Percentiles rank a stretch among this genome's conserved stretches.
phyloP scores from a whole-genome alignment of 2,113 vertebrate genomes.

The Rhabdornis inornatus region DNA sequence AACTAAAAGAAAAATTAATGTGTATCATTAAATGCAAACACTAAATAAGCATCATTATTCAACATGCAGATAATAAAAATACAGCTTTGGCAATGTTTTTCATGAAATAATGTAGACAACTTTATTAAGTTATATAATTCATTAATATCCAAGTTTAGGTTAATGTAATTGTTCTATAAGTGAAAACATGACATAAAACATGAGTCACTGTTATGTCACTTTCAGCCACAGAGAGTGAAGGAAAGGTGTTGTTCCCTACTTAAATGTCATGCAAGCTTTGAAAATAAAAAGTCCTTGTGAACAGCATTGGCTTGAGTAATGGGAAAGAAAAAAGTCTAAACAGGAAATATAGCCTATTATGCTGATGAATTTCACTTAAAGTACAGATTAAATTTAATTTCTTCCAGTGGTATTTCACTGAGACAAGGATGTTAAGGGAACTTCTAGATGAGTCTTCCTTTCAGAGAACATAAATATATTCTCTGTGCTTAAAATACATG shows the following conservation, averaged over 20 bases:
- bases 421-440: not conserved
- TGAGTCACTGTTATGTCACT: fast-evolving
- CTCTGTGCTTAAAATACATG: not conserved
- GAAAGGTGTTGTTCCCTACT: not conserved
- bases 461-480: not conserved
- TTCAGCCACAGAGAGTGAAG: not conserved
- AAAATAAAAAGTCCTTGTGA: not conserved
- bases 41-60: not conserved
- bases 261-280: not conserved
- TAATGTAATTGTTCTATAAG: not conserved
- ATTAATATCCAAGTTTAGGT: not conserved
- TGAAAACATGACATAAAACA: not conserved
- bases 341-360: not conserved
- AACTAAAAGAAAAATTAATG: not conserved
- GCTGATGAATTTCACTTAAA: not conserved
- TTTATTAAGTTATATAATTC: not conserved
- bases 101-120: not conserved
- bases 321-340: not conserved
- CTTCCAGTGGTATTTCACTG: not conserved
- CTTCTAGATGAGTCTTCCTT: not conserved
- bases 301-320: not conserved
- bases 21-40: not conserved
- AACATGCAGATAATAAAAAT: not conserved
- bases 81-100: not conserved
- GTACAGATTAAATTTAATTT: not conserved